Evolutionary conservation across 2,888 invertebrate genomes (phyloP), one percentile per base, ranked within the genome.

Genomic region (Gari tellinella): DNA sequence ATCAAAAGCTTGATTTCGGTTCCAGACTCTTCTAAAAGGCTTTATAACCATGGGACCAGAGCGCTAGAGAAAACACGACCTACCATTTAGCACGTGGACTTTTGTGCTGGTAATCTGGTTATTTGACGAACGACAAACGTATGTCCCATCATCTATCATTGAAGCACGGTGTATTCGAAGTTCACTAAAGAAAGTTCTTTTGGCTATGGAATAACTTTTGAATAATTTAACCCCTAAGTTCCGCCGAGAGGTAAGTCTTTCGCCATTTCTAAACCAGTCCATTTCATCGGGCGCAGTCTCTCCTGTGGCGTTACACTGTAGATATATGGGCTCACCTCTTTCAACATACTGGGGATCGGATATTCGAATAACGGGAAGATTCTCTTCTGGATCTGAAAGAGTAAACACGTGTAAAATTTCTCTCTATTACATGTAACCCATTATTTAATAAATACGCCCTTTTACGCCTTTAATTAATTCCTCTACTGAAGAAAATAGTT

Each of bases 211-310:
- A 66, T 77, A 81, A 67, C 86, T 86, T 76, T 90, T 90, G n/a
- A 86, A 85, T 64, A 90, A 87, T 61, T 81, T 65, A 41, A 89
- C 73, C n/a, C 87, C 86, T 12, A 72, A 72, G 55, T 81, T 68
- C 38, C 78, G 76, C 43, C 84, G 79, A 15, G 86, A 82, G 49
- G 84, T 77, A 23, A 90, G 81, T 69, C 83, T 81, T 65, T 83
- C 74, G n/a, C 89, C 89, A 55, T 89, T 82, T 61, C 86, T 86
- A 74, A 87, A 89, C 90, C 90, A 90, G 66, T 88, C 86, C 48
- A 90, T 85, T 65, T 89, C 86, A 31, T 88, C 87, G 7, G 90
- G 90, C 4, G 88, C 85, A 43, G 86, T 84, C 31, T 87, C 87
- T 5, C 89, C 90, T 3, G 89, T 88, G 17, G 89, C 89, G 69